Base-by-base conservation (phyloP, 2,888 invertebrate species). In the Eilema depressum region DNA sequence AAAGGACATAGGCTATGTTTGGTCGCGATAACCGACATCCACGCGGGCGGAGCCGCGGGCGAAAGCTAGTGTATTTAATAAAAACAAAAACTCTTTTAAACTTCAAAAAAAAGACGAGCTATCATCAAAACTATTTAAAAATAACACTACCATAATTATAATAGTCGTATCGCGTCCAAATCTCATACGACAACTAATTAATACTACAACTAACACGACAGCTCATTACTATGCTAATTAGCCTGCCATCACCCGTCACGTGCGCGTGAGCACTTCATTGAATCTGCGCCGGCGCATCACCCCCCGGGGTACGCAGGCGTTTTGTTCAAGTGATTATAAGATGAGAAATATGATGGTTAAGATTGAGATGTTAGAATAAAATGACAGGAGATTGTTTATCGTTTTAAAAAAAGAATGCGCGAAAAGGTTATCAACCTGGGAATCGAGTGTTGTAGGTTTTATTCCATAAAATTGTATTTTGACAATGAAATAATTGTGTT, bases 221-320 rank as follows among this genome's bases (percentile, higher is more conserved):
- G 72, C 60, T 57, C 65, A 78, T 78, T 80, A 73, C 47, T 73
- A 75, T 75, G 20, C 71, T 81, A 80, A 81, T 81, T 76, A 76
- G 62, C 25, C 68, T 74, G 81, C 75, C 80, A 75, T 20, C 41
- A 53, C 63, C 66, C 62, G 75, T 74, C 66, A 56, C 10, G 1
- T 30, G 23, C 71, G 78, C 82, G 78, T 74, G 82, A 82, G 69
- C 66, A 63, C 74, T 68, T 78, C 80, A 82, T 81, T 82, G 80
- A 81, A 80, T 64, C 66, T 41, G 66, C 37, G 30, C 56, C 26
- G 33, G 53, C 66, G 37, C 59, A 41, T 17, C 41, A 53, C 68
- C 63, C 69, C 64, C 59, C 63, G 69, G 64, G 69, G 69, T 47
- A 47, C 23, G 20, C 30, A 41, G 26, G 23, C 57, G 53, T 63